Evolutionary conservation across 1,140 invertebrate genomes (phyloP).

Genomic region (Heliconius melpomene): DNA sequence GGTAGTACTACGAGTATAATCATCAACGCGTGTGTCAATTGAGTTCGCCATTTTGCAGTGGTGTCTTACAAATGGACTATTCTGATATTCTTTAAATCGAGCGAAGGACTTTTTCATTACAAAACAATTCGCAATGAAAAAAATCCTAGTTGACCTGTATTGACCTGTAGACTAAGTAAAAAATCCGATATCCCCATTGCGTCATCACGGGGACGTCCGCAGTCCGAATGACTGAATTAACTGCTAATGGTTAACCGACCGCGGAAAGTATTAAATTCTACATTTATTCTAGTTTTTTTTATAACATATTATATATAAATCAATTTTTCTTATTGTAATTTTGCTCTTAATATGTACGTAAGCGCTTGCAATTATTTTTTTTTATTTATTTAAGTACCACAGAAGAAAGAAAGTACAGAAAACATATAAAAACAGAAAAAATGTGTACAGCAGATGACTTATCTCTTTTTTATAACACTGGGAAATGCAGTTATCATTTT

Average conservation of each 20-base stretch:
- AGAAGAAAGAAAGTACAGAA: too few relatives aligned
- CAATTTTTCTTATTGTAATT: too few relatives aligned
- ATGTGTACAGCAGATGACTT: too few relatives aligned
- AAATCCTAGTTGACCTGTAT: background rate
- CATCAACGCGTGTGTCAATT: constrained; percentile 35
- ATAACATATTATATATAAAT: too few relatives aligned
- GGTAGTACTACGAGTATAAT: constrained; percentile 25
- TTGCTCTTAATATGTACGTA: too few relatives aligned
- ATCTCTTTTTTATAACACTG: too few relatives aligned
- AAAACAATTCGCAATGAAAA: background rate
- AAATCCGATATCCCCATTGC: background rate
- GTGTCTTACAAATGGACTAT: constrained; percentile 1
- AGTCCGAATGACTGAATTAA: background rate
- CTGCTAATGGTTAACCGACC: background rate
- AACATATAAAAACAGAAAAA: too few relatives aligned
- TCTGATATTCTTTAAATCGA: constrained; percentile 8
- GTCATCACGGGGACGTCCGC: background rate
- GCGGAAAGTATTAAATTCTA: background rate
- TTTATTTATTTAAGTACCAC: too few relatives aligned
- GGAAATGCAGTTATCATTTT: too few relatives aligned
- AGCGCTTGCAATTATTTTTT: too few relatives aligned
- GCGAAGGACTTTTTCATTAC: constrained; percentile 9
- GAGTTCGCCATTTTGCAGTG: constrained; percentile 20
- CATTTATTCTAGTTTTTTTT: background rate
- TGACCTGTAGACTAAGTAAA: background rate